Percentiles rank a stretch among this genome's conserved stretches.
Evolutionary conservation across 2,113 vertebrate genomes (phyloP).

Genomic region (Hassar affinis): DNA sequence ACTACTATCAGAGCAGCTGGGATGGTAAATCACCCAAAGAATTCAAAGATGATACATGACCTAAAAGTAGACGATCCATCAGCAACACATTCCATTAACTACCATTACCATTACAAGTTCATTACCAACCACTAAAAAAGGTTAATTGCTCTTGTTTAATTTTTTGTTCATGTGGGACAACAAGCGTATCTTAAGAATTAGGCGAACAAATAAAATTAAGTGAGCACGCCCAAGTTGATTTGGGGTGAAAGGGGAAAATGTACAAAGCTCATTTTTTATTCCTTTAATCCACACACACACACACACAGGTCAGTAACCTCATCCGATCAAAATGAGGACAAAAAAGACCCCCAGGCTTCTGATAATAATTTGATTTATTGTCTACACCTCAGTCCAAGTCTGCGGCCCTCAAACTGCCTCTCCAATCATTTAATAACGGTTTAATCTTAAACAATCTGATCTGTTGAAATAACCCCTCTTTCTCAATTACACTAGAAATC

Average conservation of each 20-base stretch:
- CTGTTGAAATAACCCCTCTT: slow-evolving; percentile 16
- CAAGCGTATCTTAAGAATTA: neutral
- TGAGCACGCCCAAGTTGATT: neutral
- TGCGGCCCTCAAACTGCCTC: neutral
- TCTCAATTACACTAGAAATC: slow-evolving; percentile 22
- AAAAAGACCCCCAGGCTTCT: neutral
- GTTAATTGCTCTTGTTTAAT: neutral
- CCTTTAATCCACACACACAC: neutral
- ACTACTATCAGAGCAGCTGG: neutral
- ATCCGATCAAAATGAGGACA: slow-evolving; percentile 33
- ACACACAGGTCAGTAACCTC: slow-evolving; percentile 1
- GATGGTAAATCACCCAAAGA: neutral
- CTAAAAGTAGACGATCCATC: neutral
- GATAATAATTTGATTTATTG: slow-evolving; percentile 10
- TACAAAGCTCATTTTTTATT: neutral
- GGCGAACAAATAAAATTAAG: neutral
- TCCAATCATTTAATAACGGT: slow-evolving; percentile 12
- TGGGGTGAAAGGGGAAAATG: neutral
- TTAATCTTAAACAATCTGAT: slow-evolving; percentile 20
- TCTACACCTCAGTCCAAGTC: neutral
- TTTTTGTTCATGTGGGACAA: no score
- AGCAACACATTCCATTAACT: neutral
- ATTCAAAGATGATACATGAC: neutral
- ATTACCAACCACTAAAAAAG: neutral
- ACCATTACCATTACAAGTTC: neutral